Percentiles rank a stretch among this genome's conserved stretches.
phyloP scores from a whole-genome alignment of 2,797 vertebrate genomes.

The Brachymystax lenok region DNA sequence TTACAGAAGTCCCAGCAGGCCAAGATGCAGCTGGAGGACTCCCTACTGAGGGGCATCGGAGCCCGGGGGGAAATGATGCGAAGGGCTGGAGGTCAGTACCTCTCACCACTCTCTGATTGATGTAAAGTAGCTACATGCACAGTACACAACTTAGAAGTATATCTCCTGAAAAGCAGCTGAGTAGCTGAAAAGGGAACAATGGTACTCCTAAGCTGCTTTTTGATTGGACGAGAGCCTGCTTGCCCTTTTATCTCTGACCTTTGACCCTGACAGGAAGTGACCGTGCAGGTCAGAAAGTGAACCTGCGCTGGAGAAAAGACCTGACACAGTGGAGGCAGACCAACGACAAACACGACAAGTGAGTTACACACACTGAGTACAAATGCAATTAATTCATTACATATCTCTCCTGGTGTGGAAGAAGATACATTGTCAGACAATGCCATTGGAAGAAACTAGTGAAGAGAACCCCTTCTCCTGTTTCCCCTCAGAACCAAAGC shows the following conservation, averaged over 20 bases:
- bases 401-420: too few relatives aligned
- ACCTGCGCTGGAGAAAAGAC: constrained; percentile 96
- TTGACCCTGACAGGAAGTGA: constrained; percentile 80
- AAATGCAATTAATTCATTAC: neutral
- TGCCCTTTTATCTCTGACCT: constrained; percentile 19
- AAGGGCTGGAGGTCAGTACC: constrained; percentile 80
- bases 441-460: neutral
- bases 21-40: constrained; percentile 92
- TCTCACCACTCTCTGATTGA: neutral
- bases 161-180: neutral
- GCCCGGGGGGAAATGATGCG: constrained; percentile 98
- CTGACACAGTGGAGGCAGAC: constrained; percentile 98
- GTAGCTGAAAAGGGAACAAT: neutral
- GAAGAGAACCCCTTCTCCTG: neutral
- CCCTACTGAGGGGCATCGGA: constrained; percentile 91
- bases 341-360: constrained; percentile 95
- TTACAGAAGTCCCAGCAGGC: constrained; percentile 95
- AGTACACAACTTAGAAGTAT: too few relatives aligned
- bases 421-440: too few relatives aligned
- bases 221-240: neutral
- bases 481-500: constrained; percentile 86
- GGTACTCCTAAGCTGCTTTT: neutral
- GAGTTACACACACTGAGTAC: constrained; percentile 55
- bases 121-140: neutral
- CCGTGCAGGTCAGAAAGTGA: constrained; percentile 87